A percentile compares a stretch with the other conserved stretches of the same genome.
These are phyloP conservation scores for Zelostemma sp. DNA, from an alignment of 1,140 invertebrate genomes.

Conservation along the genomic window DNA sequence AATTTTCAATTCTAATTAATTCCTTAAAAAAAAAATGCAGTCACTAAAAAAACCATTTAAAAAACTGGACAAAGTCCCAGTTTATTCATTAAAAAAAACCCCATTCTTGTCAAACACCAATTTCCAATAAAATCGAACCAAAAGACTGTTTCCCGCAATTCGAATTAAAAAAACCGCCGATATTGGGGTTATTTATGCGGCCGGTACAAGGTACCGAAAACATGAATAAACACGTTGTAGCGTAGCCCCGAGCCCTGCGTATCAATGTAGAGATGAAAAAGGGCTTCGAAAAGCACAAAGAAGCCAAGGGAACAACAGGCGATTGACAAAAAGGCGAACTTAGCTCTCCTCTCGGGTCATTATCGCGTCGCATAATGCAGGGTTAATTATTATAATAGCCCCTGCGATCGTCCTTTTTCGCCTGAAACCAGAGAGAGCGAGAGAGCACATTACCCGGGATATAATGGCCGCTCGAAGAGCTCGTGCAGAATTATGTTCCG, in stretches of 20 bases:
- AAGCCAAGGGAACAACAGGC: slow-evolving; percentile 8
- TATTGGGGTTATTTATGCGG: not conserved
- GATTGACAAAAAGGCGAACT: slow-evolving; percentile 15
- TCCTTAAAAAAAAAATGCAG: too few relatives aligned
- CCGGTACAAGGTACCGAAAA: not conserved
- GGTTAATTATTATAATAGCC: slow-evolving; percentile 47
- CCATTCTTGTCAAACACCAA: too few relatives aligned
- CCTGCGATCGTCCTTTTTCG: slow-evolving; percentile 20
- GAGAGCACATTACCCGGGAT: slow-evolving; percentile 27
- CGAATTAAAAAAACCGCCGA: not conserved
- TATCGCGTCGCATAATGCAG: slow-evolving; percentile 38
- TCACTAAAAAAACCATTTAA: too few relatives aligned
- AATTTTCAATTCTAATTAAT: too few relatives aligned
- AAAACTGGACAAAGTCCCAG: too few relatives aligned
- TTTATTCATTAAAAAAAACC: too few relatives aligned
- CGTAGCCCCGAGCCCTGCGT: not conserved
- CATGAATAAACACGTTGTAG: slow-evolving; percentile 17
- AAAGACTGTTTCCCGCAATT: too few relatives aligned
- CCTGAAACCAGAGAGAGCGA: slow-evolving; percentile 14
- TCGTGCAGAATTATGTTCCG: slow-evolving; percentile 48
- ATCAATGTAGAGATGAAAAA: slow-evolving; percentile 20
- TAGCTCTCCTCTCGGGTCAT: slow-evolving; percentile 15
- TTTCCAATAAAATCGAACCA: too few relatives aligned
- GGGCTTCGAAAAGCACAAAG: slow-evolving; percentile 12
- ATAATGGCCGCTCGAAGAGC: slow-evolving; percentile 39